Percentiles rank a stretch among this genome's conserved stretches.
Conservation (phyloP, 2,888 invertebrate genomes). For the Anthophora plumipes region DNA sequence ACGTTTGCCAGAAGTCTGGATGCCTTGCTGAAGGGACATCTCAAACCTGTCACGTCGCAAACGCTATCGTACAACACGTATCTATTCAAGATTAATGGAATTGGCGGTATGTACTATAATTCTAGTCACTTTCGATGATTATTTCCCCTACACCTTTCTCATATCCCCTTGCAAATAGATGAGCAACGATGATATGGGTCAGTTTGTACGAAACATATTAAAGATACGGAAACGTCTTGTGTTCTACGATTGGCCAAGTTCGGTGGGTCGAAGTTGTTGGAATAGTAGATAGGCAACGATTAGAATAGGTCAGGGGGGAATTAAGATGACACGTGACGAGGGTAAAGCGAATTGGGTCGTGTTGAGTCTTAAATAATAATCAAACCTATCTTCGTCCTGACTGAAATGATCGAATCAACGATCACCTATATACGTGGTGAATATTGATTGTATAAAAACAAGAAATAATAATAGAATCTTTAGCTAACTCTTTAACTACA, state of each 20-base stretch:
- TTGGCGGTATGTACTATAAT: conserved; percentile 5
- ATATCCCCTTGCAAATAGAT: no score
- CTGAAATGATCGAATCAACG: not conserved
- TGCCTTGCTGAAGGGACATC: conserved; percentile 23
- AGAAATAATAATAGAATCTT: no score
- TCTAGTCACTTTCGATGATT: not conserved
- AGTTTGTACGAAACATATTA: not conserved
- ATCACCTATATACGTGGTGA: not conserved
- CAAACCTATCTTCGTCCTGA: not conserved
- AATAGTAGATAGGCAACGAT: conserved; percentile 14
- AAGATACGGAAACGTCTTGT: not conserved
- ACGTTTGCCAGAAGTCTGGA: conserved; percentile 27
- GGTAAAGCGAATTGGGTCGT: conserved; percentile 31
- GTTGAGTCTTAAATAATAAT: conserved; percentile 8
- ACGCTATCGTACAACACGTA: not conserved
- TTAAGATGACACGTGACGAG: conserved; percentile 50
- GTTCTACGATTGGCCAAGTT: conserved; percentile 28
- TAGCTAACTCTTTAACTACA: no score
- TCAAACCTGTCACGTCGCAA: conserved; percentile 20
- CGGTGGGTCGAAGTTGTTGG: not conserved
- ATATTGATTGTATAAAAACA: not conserved
- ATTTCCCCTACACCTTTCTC: not conserved
- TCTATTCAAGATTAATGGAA: conserved; percentile 36
- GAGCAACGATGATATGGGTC: no score
- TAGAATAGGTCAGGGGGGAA: conserved; percentile 46